Evolutionary conservation across 2,888 invertebrate species (phyloP).

Genomic region (Mechanitis messenoides): DNA sequence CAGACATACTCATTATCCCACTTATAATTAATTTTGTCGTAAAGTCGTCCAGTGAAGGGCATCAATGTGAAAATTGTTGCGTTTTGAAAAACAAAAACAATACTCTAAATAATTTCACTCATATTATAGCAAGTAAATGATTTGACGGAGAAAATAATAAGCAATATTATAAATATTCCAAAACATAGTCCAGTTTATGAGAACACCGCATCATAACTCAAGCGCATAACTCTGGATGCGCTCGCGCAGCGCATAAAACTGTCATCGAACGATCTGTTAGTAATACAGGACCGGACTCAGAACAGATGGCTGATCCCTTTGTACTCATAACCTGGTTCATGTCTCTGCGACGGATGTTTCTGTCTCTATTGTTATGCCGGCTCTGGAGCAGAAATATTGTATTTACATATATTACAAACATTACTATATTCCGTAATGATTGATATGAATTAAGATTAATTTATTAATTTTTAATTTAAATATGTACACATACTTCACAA

Average conservation of each 20-base stretch:
- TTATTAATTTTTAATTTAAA: too few species aligned
- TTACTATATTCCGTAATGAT: conserved; percentile 11
- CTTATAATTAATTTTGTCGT: too few species aligned
- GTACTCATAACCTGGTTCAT: conserved; percentile 17
- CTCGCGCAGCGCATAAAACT: conserved; percentile 47
- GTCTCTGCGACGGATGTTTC: conserved; percentile 16
- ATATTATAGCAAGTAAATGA: too few species aligned
- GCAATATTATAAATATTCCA: conserved; percentile 1
- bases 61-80: too few species aligned
- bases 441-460: not conserved
- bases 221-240: conserved; percentile 24
- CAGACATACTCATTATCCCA: too few species aligned
- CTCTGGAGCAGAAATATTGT: not conserved
- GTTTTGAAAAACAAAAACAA: too few species aligned
- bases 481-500: conserved; percentile 7
- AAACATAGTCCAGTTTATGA: conserved; percentile 14
- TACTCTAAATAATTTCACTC: too few species aligned
- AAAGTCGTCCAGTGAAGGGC: too few species aligned
- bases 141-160: not conserved
- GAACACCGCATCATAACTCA: conserved; percentile 17
- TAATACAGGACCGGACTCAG: conserved; percentile 21
- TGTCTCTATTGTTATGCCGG: not conserved
- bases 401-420: not conserved
- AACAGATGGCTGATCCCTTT: conserved; percentile 35
- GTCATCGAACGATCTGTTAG: conserved; percentile 53